Conservation (phyloP, 2,797 vertebrate species). For the Pteronotus mesoamericanus region DNA sequence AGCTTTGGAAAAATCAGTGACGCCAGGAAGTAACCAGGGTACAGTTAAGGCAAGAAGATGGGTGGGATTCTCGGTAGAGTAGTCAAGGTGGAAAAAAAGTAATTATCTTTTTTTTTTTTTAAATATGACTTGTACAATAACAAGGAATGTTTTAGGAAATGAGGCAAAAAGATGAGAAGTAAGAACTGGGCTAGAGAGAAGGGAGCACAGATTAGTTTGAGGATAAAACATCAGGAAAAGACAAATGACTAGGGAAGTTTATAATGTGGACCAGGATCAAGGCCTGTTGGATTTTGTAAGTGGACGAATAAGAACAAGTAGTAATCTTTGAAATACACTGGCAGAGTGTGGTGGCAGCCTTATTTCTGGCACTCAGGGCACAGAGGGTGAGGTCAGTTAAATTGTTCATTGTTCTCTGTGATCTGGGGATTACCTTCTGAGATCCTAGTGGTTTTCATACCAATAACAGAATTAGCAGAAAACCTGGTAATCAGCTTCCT, state of each 20-base stretch:
- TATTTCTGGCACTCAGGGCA: not conserved
- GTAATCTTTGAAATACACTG: not conserved
- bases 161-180: not conserved
- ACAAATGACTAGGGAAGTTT: not conserved
- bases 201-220: not conserved
- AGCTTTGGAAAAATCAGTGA: not conserved
- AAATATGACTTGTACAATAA: not conserved
- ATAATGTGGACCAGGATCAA: not conserved
- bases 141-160: not conserved
- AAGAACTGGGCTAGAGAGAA: not conserved
- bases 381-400: not conserved
- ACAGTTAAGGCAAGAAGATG: not conserved
- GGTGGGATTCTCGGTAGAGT: not conserved
- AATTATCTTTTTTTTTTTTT: too few relatives aligned
- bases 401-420: not conserved
- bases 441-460: not conserved
- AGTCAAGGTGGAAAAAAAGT: not conserved
- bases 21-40: not conserved
- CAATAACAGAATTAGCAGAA: not conserved
- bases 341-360: not conserved
- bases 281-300: not conserved
- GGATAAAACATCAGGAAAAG: not conserved
- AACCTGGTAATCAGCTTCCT: not conserved
- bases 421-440: not conserved
- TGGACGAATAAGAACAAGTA: not conserved